Percentiles rank a stretch among this genome's conserved stretches.
phyloP scores from a whole-genome alignment of 2,797 vertebrate genomes.

The Centroberyx gerrardi region DNA sequence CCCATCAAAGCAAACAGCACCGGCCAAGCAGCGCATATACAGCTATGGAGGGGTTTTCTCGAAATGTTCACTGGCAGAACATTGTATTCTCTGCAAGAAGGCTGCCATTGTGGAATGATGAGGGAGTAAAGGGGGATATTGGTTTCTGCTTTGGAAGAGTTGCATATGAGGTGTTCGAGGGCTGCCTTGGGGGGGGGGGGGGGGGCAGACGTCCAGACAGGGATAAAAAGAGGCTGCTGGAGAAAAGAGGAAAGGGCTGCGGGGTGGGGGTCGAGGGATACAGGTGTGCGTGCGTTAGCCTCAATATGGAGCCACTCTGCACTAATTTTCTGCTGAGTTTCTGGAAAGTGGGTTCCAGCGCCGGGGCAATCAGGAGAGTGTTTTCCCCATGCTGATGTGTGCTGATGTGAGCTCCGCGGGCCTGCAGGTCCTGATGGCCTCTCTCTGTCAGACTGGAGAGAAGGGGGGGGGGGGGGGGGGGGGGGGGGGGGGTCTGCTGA shows the following conservation, averaged over 20 bases:
- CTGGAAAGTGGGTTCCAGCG: conserved; percentile 69
- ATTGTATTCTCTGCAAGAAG: conserved; percentile 56
- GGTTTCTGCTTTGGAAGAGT: conserved; percentile 50
- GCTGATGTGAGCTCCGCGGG: conserved; percentile 59
- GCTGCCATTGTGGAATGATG: conserved; percentile 61
- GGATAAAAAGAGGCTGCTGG: conserved; percentile 21
- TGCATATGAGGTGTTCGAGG: conserved; percentile 59
- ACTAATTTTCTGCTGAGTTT: conserved; percentile 78
- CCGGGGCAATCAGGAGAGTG: conserved; percentile 60
- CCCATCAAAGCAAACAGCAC: conserved; percentile 65
- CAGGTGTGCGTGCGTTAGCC: conserved; percentile 69
- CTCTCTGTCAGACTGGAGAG: conserved; percentile 38
- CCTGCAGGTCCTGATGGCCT: conserved; percentile 55
- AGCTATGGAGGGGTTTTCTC: conserved; percentile 64
- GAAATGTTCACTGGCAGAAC: conserved; percentile 63
- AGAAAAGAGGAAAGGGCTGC: conserved; percentile 20
- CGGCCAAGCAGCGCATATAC: conserved; percentile 54
- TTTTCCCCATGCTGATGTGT: conserved; percentile 61
- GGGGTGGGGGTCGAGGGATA: conserved; percentile 18
- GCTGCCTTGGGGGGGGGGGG: conserved; percentile 23
- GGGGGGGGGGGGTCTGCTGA: conserved; percentile 65
- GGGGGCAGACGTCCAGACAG: conserved; percentile 42
- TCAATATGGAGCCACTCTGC: conserved; percentile 48
- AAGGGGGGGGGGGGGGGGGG: background rate
- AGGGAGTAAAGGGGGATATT: conserved; percentile 46